Base-by-base conservation (phyloP, 2,113 vertebrate species). In the Strigops habroptila region DNA sequence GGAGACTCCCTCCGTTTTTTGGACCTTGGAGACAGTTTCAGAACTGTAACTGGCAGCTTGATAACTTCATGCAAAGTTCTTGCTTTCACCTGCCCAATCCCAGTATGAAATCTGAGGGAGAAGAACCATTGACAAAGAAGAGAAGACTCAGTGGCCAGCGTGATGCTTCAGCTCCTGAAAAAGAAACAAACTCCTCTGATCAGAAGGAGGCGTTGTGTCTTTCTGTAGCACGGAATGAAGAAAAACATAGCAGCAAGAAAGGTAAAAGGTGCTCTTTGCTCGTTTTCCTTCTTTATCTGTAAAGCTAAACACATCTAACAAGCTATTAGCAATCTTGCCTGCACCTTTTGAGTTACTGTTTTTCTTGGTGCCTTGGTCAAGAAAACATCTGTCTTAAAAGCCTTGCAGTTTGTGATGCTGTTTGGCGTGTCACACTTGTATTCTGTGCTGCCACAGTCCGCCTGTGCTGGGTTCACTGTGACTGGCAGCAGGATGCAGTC, bases 121-220 rank as follows among this genome's bases (percentile, higher is more conserved):
- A 96, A 90, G 98, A 97, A 57, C 98, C 98, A 51, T 93, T 98
- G 25, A 91, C 90, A 46, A 99, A 99, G 96, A 98, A 98, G 86
- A 98, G 97, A 92, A 98, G 97, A 92, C 92, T 96, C 22, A 69
- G 85, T 46, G 97, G 96, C 89, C 97, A 97, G 88, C 82, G 68
- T 35, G 87, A 57, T 83, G 7, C 23, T 73, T 81, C 79, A 90
- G 0, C 53, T 94, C 88, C 91, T 92, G 92, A 92, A 73, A 91
- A 69, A 88, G 93, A 95, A 85, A 39, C 70, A 49, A 75, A 85
- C 8, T 30, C 76, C 10, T 75, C 59, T 85, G 59, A 86, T 55
- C 91, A 91, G 63, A 75, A 92, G 41, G 87, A 96, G 60, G 43
- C 23, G 8, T 67, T 55, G 14, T 88, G 67, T 85, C 74, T 89